Base-by-base conservation (phyloP, 2,888 invertebrate species). In the Neoscelio sp. region DNA sequence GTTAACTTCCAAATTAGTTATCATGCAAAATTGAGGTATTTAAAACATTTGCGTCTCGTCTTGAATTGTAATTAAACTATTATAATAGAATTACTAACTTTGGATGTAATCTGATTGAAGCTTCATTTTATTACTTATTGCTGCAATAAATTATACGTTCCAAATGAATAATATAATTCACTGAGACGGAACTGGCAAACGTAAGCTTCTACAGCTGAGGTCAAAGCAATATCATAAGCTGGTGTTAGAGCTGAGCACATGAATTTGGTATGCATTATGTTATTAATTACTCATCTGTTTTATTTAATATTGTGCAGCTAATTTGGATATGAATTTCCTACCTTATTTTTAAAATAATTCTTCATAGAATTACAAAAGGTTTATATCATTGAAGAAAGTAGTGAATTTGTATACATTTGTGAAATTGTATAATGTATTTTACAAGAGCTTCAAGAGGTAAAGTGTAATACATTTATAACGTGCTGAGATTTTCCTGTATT, bases 41-140 rank as follows among this genome's bases (percentile, higher is more conserved):
- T 23, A 23, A 23, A 6, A 23, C 6, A 4, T 23, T 4, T 4
- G 3, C 23, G 23, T 23, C 6, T 23, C 30, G 50, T 42, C 18
- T 52, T 42, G 28, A 65, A 28, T 52, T 52, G 52, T 56, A 67
- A 54, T 67, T 67, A 67, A 15, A 42, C 42, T 44, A 54, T 54
- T 67, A 48, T 26, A 30, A 13, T 20, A 8, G 40, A 58, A 15
- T 70, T 67, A 46, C 23, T 56, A 58, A 58, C 58, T 70, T 38
- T 5, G 23, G 6, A 4, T 60, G 17, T 62, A 71, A 71, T 52
- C 70, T 50, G 60, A 70, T 60, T 50, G 60, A 70, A 60, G 70
- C 70, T 70, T 70, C 50, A 70, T 60, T 60, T 70, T 70, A 70
- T 70, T 70, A 70, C 70, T 70, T 60, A 70, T 60, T 60, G 50